A percentile compares a stretch with the other conserved stretches of the same genome.
These are phyloP conservation scores for Pogonomyrmex barbatus DNA, from an alignment of 1,140 invertebrate genomes.

Conservation along the genomic window DNA sequence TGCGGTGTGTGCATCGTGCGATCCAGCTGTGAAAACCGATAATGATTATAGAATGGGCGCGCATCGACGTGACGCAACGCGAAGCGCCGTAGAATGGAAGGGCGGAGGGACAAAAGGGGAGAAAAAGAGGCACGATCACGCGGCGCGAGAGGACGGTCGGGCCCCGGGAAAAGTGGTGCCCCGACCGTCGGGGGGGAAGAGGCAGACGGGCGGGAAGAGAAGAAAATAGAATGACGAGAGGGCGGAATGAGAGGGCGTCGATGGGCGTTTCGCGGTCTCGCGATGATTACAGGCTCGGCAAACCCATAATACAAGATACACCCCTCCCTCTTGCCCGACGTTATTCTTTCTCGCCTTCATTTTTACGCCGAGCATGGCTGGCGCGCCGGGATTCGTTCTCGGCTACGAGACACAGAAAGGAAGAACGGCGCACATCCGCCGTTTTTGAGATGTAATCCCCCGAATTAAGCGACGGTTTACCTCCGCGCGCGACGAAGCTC, in stretches of 20 bases:
- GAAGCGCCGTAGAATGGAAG: constrained; percentile 41
- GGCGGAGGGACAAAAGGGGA: constrained; percentile 27
- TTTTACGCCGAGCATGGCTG: not conserved
- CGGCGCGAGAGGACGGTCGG: constrained; percentile 67
- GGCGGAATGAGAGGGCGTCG: constrained; percentile 81
- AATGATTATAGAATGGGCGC: constrained; percentile 80
- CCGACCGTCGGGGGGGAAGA: constrained; percentile 30
- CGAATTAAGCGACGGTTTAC: not conserved
- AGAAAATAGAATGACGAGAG: constrained; percentile 76
- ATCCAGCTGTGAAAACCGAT: constrained; percentile 70
- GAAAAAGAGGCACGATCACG: constrained; percentile 51
- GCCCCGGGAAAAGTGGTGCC: constrained; percentile 67
- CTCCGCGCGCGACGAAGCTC: too few species aligned
- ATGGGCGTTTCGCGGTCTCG: constrained; percentile 85
- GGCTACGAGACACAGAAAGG: not conserved
- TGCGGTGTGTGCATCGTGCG: not conserved
- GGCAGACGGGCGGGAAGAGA: constrained; percentile 59
- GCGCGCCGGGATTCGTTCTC: not conserved
- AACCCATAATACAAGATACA: constrained; percentile 84
- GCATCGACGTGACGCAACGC: constrained; percentile 32
- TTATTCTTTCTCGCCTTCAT: constrained; percentile 58
- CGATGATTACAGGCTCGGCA: constrained; percentile 85
- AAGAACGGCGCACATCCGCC: not conserved
- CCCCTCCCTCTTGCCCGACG: constrained; percentile 66
- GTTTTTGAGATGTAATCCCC: not conserved